Evolutionary conservation across 2,113 vertebrate species (phyloP).

Genomic region (Ivindomyrus marchei): DNA sequence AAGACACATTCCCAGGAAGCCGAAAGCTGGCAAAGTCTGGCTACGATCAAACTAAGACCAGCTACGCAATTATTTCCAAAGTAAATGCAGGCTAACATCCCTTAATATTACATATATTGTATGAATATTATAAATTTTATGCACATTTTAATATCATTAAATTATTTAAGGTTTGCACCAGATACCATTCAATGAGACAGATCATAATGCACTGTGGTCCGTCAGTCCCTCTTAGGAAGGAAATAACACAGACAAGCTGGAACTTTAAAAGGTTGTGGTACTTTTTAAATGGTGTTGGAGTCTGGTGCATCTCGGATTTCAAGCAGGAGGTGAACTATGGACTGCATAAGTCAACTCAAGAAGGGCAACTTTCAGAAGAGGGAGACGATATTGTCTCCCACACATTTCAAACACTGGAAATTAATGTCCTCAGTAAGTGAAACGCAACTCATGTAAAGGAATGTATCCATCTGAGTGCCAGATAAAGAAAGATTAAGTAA

Average conservation of each 20-base stretch:
- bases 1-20: neutral
- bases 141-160: neutral
- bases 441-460: neutral
- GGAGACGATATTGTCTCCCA: neutral
- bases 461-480: neutral
- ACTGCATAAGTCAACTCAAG: neutral
- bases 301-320: neutral
- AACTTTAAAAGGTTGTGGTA: neutral
- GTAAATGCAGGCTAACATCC: neutral
- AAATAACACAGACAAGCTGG: neutral
- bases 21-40: neutral
- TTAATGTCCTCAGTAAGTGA: neutral
- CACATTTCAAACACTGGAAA: neutral
- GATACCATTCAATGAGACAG: neutral
- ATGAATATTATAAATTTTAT: neutral
- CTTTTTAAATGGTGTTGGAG: neutral
- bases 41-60: slow-evolving; percentile 3
- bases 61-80: neutral
- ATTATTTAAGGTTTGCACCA: neutral
- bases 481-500: neutral
- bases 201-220: neutral
- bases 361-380: neutral
- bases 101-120: neutral
- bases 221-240: neutral
- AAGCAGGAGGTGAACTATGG: neutral